Conservation (phyloP, 2,797 vertebrate species). For the Melanotaenia pygmaea region DNA sequence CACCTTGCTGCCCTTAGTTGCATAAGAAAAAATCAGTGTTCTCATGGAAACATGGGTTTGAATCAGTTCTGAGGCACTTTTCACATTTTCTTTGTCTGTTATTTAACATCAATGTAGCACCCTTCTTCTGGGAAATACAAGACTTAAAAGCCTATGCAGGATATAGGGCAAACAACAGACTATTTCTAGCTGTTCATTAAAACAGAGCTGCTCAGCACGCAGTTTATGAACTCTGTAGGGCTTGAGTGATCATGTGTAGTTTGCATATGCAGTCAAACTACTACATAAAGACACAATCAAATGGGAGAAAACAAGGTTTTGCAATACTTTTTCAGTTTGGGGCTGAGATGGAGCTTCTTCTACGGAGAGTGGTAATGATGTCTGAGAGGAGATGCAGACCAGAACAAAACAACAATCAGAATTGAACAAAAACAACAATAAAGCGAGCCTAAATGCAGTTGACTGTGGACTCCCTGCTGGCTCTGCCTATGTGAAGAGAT, state of each 20-base stretch:
- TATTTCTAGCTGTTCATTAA: slow-evolving; percentile 20
- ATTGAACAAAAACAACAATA: slow-evolving; percentile 68
- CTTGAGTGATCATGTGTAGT: slow-evolving; percentile 37
- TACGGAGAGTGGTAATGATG: slow-evolving; percentile 68
- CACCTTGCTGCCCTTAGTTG: slow-evolving; percentile 15
- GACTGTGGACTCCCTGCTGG: slow-evolving; percentile 71
- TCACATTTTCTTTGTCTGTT: slow-evolving; percentile 1
- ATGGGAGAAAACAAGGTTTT: slow-evolving; percentile 32
- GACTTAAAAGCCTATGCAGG: slow-evolving; percentile 14
- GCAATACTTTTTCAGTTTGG: slow-evolving; percentile 53
- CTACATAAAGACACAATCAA: slow-evolving; percentile 33
- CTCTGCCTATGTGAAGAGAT: slow-evolving; percentile 67
- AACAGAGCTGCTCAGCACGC: slow-evolving; percentile 12
- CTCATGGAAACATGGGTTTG: neutral
- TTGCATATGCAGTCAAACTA: slow-evolving; percentile 39
- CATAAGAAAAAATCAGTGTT: neutral
- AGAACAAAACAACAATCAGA: slow-evolving; percentile 68
- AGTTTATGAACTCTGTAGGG: slow-evolving; percentile 6
- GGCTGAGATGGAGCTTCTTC: slow-evolving; percentile 39
- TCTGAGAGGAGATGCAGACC: slow-evolving; percentile 61
- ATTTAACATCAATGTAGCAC: neutral
- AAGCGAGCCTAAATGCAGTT: slow-evolving; percentile 68
- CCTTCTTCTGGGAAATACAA: neutral
- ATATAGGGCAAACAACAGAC: slow-evolving; percentile 6
- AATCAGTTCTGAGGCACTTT: slow-evolving; percentile 13